Evolutionary conservation across 1,140 invertebrate genomes (phyloP).

Genomic region (Hypothenemus hampei): DNA sequence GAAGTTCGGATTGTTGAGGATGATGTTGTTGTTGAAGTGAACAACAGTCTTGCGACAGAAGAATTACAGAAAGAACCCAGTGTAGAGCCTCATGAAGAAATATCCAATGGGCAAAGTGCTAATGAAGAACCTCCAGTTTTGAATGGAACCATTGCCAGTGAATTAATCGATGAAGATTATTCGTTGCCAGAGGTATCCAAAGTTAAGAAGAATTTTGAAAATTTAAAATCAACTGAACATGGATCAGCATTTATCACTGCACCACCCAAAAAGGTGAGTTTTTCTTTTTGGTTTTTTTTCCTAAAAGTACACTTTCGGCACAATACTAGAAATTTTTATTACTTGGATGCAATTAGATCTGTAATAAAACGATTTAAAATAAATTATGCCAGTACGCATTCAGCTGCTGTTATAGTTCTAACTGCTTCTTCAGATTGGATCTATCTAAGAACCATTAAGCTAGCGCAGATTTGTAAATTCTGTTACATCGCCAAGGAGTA

Average conservation of each 20-base stretch:
- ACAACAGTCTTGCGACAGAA: neutral
- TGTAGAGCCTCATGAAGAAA: neutral
- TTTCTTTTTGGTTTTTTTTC: too few species aligned
- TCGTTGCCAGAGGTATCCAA: slow-evolving; percentile 15
- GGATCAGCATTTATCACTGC: neutral
- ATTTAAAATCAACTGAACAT: neutral
- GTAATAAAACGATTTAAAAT: too few species aligned
- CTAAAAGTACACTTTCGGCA: too few species aligned
- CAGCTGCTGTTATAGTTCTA: too few species aligned
- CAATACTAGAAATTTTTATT: too few species aligned
- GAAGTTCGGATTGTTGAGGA: neutral
- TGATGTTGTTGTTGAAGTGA: neutral
- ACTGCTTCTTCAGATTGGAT: too few species aligned
- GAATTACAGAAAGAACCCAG: neutral
- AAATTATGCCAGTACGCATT: too few species aligned
- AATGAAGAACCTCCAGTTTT: neutral
- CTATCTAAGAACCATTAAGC: too few species aligned
- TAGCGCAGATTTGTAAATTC: too few species aligned
- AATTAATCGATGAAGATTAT: slow-evolving; percentile 16
- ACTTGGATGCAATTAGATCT: too few species aligned
- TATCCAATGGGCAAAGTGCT: neutral
- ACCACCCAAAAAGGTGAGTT: slow-evolving; percentile 21
- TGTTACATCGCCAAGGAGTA: too few species aligned
- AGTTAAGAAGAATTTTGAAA: slow-evolving; percentile 23
- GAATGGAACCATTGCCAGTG: slow-evolving; percentile 17